A percentile compares a stretch with the other conserved stretches of the same genome.
Conservation (phyloP, 1,140 invertebrate genomes). For the Cherax quadricarinatus region DNA sequence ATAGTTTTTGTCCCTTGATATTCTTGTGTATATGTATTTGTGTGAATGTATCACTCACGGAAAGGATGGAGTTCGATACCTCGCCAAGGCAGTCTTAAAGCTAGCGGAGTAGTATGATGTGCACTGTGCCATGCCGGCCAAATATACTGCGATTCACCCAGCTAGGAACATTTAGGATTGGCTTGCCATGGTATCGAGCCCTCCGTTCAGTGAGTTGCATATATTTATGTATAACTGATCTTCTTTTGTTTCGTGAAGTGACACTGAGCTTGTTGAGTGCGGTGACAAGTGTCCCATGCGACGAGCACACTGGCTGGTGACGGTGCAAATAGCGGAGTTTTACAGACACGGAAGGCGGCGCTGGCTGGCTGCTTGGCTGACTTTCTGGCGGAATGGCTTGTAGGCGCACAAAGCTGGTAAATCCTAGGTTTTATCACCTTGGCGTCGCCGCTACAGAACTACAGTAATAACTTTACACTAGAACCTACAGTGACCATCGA, state of each 20-base stretch:
- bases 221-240: too few species aligned
- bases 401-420: conserved; percentile 67
- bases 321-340: conserved; percentile 64
- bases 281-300: conserved; percentile 17
- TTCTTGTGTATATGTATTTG: not conserved
- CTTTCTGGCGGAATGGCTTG: conserved; percentile 59
- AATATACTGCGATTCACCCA: too few species aligned
- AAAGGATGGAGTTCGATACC: too few species aligned
- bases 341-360: conserved; percentile 66
- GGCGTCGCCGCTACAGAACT: conserved; percentile 66
- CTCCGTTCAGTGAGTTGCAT: too few species aligned
- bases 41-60: too few species aligned
- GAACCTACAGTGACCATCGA: conserved; percentile 59
- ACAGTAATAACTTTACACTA: conserved; percentile 55
- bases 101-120: too few species aligned
- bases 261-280: conserved; percentile 1
- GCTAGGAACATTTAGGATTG: too few species aligned
- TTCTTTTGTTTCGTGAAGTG: not conserved
- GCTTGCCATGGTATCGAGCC: too few species aligned
- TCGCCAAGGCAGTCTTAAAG: too few species aligned
- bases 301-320: conserved; percentile 41
- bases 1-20: not conserved
- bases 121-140: too few species aligned
- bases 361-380: conserved; percentile 57
- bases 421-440: conserved; percentile 65